Base-by-base conservation (phyloP, 2,113 vertebrate genomes). In the Poicephalus gulielmi region DNA sequence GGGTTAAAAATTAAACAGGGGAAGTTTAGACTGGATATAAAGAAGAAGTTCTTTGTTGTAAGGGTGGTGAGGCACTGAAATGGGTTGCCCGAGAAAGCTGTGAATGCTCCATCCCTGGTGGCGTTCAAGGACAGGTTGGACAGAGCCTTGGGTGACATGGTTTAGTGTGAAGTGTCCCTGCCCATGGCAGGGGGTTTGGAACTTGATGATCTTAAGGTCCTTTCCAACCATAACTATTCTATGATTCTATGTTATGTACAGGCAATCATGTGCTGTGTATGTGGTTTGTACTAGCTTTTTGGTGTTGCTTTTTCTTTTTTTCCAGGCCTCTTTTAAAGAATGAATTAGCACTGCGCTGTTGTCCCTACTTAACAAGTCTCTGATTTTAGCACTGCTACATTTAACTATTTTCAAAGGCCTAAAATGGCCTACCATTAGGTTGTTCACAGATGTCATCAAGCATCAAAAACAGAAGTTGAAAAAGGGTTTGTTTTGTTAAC, bases 371-470 rank as follows among this genome's bases (percentile, higher is more conserved):
- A 95, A 89, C 82, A 81, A 88, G 71, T 74, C 87, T 91, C 81
- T 69, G 78, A 30, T 92, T 97, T 95, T 89, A 96, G 63, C 88
- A 84, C 81, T 68, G 49, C 53, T 50, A 57, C 43, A 85, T 88
- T 96, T 95, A 92, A 92, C 83, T 81, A 64, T 92, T 94, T 82
- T 86, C 90, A 88, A 59, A 90, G 80, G 78, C 74, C 92, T 96
- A 67, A 91, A 92, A 17, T 43, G 86, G 86, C 77, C 39, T 68
- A 88, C 62, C 30, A 87, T 93, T 71, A 60, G 75, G 81, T 97
- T 91, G 46, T 80, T 91, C 73, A 82, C 23, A 66, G 44, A 80
- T 33, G 49, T 86, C 92, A 91, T 52, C 85, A 95, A 94, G 55
- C 69, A 84, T 69, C 13, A 50, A 68, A 94, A 87, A 28, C 17